Conservation (phyloP, 2,888 invertebrate species). For the Morinoia aosen region DNA sequence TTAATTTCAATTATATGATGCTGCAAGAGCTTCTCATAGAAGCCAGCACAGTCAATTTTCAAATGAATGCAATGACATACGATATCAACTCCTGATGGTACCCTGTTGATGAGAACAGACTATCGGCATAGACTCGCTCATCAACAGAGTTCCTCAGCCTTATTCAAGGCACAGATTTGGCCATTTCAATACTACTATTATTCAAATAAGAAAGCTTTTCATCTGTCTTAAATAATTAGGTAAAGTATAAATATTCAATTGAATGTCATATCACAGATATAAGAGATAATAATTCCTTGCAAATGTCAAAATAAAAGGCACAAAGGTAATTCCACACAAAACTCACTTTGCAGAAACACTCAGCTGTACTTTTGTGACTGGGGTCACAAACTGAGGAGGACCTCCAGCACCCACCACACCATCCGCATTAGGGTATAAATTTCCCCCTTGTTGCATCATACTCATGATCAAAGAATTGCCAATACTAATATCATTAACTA, state of each 20-base stretch:
- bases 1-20: too few species aligned
- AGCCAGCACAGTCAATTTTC: too few species aligned
- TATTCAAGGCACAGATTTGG: too few species aligned
- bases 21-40: too few species aligned
- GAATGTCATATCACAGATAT: neutral
- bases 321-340: neutral
- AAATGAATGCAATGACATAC: too few species aligned
- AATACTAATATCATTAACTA: neutral
- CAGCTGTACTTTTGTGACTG: slow-evolving; percentile 56
- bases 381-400: slow-evolving; percentile 14
- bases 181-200: too few species aligned
- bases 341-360: slow-evolving; percentile 62
- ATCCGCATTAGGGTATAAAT: neutral
- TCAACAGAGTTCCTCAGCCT: too few species aligned
- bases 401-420: neutral
- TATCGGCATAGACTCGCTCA: too few species aligned
- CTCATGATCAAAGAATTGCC: neutral
- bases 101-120: too few species aligned
- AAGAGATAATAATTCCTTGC: neutral
- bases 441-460: neutral
- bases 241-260: neutral
- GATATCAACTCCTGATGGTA: too few species aligned
- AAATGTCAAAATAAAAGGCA: neutral
- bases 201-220: too few species aligned
- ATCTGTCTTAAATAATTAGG: neutral